Percentiles rank a stretch among this genome's conserved stretches.
These are phyloP conservation scores for Pollimyrus isidori DNA, from an alignment of 2,113 vertebrate genomes.

Conservation along the genomic window DNA sequence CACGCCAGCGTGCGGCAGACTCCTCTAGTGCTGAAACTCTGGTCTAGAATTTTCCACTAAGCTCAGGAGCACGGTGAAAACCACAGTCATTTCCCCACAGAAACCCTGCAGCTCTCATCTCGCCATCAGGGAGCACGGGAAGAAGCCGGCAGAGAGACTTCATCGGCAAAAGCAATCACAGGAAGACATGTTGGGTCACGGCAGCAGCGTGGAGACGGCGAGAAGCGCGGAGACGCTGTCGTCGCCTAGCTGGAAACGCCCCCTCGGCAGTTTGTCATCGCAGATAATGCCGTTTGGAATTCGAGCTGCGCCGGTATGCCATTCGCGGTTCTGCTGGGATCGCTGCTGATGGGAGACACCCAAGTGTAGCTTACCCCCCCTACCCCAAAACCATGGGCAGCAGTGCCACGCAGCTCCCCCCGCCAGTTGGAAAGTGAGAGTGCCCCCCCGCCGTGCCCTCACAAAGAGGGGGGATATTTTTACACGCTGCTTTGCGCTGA, in stretches of 20 bases:
- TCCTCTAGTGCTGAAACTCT: background rate
- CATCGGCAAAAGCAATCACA: background rate
- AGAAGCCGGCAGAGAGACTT: background rate
- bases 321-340: background rate
- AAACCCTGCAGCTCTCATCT: background rate
- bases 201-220: background rate
- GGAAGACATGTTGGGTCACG: background rate
- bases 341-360: background rate
- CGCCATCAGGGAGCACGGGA: background rate
- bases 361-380: background rate
- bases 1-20: background rate
- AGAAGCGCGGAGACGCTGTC: background rate
- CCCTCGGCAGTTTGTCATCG: background rate
- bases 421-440: conserved; percentile 16
- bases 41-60: conserved; percentile 12
- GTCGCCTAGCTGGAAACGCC: background rate
- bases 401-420: background rate
- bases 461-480: conserved; percentile 44
- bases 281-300: background rate
- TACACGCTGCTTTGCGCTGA: conserved; percentile 35
- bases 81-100: conserved; percentile 61
- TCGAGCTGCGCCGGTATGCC: background rate
- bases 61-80: conserved; percentile 48
- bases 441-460: conserved; percentile 10
- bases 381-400: background rate